phyloP scores from a whole-genome alignment of 2,113 vertebrate species.

The Macrotis lagotis region DNA sequence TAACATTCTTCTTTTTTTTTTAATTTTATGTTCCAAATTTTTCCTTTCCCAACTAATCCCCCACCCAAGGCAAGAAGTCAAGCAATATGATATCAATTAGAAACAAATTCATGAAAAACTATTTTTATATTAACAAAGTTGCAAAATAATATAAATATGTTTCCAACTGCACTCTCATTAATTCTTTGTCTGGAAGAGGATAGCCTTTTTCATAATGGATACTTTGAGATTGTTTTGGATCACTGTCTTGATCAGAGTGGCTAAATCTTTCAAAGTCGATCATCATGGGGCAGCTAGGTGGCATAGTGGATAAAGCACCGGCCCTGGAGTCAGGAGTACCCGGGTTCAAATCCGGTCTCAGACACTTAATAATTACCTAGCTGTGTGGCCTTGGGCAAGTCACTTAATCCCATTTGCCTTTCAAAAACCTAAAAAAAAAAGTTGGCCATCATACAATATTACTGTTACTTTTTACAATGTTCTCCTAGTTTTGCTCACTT shows the following conservation, averaged over 20 bases:
- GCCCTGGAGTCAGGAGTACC: too few species aligned
- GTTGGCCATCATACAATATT: too few species aligned
- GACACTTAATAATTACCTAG: too few species aligned
- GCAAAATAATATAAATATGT: neutral
- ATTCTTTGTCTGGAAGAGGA: neutral
- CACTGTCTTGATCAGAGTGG: neutral
- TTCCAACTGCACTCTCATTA: neutral
- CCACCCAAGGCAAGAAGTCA: neutral
- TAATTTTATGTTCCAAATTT: too few species aligned
- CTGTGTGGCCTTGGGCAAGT: too few species aligned
- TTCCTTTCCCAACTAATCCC: too few species aligned
- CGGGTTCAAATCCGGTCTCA: too few species aligned
- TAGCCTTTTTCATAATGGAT: neutral
- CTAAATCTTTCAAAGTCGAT: neutral
- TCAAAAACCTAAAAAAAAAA: too few species aligned
- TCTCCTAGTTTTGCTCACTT: neutral
- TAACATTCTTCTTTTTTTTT: too few species aligned
- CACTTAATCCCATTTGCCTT: too few species aligned
- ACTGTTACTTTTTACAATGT: neutral
- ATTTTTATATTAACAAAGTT: neutral
- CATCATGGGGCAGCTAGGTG: too few species aligned
- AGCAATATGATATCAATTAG: neutral
- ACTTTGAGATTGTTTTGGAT: neutral
- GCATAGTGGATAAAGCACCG: too few species aligned
- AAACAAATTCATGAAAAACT: neutral